A percentile compares a stretch with the other conserved stretches of the same genome.
Evolutionary conservation across 2,797 vertebrate genomes (phyloP).

Genomic region (Euphonia xanthogaster): DNA sequence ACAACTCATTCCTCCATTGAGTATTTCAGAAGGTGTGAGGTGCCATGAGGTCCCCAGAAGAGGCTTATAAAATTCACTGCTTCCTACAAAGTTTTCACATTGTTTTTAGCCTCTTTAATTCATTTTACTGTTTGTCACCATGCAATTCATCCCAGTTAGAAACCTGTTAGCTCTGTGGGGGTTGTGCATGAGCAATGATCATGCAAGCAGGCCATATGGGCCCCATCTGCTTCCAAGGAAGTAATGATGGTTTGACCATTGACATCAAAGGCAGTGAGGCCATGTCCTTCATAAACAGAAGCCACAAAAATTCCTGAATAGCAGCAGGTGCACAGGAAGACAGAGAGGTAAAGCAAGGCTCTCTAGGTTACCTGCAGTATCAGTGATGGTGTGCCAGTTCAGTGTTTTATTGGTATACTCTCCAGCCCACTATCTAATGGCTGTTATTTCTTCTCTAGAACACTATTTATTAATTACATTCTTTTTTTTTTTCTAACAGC

Average conservation of each 20-base stretch:
- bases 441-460: neutral
- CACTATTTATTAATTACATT: neutral
- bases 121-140: neutral
- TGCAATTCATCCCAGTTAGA: slow-evolving; percentile 15
- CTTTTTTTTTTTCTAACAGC: neutral
- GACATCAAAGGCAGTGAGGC: slow-evolving; percentile 26
- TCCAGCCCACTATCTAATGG: neutral
- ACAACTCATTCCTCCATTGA: neutral
- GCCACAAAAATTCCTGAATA: neutral
- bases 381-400: neutral
- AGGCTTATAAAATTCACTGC: neutral
- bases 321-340: neutral
- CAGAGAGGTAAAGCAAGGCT: neutral
- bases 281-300: neutral
- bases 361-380: neutral
- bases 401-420: neutral
- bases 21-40: neutral
- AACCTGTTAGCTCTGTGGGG: slow-evolving; percentile 47
- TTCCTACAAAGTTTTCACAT: neutral
- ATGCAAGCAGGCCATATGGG: slow-evolving; percentile 44
- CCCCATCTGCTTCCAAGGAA: slow-evolving; percentile 44
- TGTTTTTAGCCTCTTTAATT: slow-evolving; percentile 16
- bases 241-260: slow-evolving; percentile 26
- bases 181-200: slow-evolving; percentile 35
- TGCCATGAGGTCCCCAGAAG: neutral